Conservation (phyloP, 2,113 vertebrate genomes). For the Anthoscopus minutus region DNA sequence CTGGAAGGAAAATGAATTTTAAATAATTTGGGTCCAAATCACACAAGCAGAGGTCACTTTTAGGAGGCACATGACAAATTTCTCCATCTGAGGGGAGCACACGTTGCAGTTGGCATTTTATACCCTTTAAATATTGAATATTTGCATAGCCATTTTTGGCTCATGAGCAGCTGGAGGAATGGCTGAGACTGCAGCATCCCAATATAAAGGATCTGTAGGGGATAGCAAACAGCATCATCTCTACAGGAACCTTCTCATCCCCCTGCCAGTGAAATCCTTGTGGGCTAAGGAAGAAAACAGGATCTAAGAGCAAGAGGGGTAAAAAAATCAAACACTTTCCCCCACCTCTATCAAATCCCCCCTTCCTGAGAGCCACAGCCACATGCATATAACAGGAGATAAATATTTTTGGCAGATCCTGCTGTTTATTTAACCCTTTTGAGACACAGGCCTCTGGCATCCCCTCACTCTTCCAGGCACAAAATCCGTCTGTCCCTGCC, state of each 20-base stretch:
- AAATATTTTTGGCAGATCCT: background rate
- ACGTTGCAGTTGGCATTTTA: background rate
- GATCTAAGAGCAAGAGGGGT: background rate
- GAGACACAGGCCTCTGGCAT: background rate
- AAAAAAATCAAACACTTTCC: background rate
- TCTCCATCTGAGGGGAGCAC: background rate
- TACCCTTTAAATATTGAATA: too few species aligned
- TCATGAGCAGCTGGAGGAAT: rapidly evolving
- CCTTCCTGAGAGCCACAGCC: background rate
- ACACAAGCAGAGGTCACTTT: background rate
- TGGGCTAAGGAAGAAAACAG: background rate
- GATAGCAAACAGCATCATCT: background rate
- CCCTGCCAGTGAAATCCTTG: background rate
- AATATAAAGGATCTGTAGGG: rapidly evolving
- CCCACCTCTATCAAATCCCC: background rate
- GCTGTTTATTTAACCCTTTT: slow-evolving; percentile 52
- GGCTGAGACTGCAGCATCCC: background rate
- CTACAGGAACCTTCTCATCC: background rate
- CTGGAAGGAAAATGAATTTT: background rate
- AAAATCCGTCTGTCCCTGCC: background rate
- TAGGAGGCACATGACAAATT: background rate
- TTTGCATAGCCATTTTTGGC: rapidly evolving
- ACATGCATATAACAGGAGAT: background rate
- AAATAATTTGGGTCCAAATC: background rate
- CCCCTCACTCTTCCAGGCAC: background rate